Percentiles rank a stretch among this genome's conserved stretches.
Conservation (phyloP, 2,113 vertebrate species). For the Hippolais icterina region DNA sequence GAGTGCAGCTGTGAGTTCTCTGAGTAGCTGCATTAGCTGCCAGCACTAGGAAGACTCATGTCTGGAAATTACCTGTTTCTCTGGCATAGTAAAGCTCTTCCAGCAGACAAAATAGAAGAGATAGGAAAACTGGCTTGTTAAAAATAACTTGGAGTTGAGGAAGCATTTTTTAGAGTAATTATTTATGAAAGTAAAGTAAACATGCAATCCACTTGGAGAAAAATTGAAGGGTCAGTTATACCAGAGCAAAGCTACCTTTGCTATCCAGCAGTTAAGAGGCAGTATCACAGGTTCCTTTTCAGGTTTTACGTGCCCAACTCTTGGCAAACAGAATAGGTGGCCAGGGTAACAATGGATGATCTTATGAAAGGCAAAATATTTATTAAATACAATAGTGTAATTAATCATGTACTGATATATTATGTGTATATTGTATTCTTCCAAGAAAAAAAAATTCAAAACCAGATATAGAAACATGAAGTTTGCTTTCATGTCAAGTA, state of each 20-base stretch:
- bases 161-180: background rate
- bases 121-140: background rate
- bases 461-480: background rate
- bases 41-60: background rate
- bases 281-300: background rate
- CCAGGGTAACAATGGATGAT: background rate
- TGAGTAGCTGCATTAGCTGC: background rate
- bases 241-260: background rate
- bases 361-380: background rate
- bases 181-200: background rate
- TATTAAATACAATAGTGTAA: background rate
- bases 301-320: background rate
- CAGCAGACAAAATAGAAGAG: background rate
- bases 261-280: background rate
- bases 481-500: background rate
- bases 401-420: background rate
- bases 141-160: background rate
- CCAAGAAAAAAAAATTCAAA: background rate
- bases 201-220: background rate
- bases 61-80: background rate
- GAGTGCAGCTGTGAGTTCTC: background rate
- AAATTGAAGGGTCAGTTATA: background rate
- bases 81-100: background rate
- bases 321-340: background rate
- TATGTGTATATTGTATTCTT: background rate